These are phyloP conservation scores for Nothobranchius furzeri DNA, from an alignment of 2,113 vertebrate genomes.

Conservation along the genomic window DNA sequence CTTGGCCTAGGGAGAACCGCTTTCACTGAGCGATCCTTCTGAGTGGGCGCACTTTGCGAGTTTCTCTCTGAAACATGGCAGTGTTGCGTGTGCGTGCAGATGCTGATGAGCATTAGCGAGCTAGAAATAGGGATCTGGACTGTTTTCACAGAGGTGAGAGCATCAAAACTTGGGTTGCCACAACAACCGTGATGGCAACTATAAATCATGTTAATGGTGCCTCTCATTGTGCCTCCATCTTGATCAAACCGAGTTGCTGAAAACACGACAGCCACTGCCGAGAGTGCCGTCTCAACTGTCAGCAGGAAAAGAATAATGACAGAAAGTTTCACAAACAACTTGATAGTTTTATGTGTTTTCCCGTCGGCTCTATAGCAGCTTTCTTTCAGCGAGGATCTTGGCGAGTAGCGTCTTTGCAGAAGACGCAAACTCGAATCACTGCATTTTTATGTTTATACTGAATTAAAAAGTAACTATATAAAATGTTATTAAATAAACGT, in stretches of 20 bases:
- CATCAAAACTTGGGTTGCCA: constrained; percentile 72
- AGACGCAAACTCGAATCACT: neutral
- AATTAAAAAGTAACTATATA: no score
- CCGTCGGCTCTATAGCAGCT: constrained; percentile 14
- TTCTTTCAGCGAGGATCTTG: constrained; percentile 12
- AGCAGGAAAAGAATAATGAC: constrained; percentile 26
- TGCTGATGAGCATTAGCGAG: constrained; percentile 43
- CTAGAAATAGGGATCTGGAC: constrained; percentile 39
- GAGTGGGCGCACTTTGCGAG: constrained; percentile 16
- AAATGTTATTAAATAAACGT: no score
- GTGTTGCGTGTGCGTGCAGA: constrained; percentile 20
- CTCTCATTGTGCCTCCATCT: constrained; percentile 79
- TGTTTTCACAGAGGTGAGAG: constrained; percentile 53
- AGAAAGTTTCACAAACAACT: constrained; percentile 20
- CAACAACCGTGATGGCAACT: constrained; percentile 81
- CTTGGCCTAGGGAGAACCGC: constrained; percentile 43
- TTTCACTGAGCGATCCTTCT: constrained; percentile 34
- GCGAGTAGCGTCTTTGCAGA: neutral
- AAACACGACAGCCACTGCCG: constrained; percentile 46
- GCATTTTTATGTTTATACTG: no score
- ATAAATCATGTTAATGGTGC: constrained; percentile 82
- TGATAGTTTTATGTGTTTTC: constrained; percentile 22
- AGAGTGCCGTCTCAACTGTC: constrained; percentile 29
- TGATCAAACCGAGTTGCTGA: constrained; percentile 77
- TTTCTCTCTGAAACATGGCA: constrained; percentile 22